Evolutionary conservation across 2,888 invertebrate genomes (phyloP), one percentile per base, ranked within the genome.

Genomic region (Epistrophe grossulariae): DNA sequence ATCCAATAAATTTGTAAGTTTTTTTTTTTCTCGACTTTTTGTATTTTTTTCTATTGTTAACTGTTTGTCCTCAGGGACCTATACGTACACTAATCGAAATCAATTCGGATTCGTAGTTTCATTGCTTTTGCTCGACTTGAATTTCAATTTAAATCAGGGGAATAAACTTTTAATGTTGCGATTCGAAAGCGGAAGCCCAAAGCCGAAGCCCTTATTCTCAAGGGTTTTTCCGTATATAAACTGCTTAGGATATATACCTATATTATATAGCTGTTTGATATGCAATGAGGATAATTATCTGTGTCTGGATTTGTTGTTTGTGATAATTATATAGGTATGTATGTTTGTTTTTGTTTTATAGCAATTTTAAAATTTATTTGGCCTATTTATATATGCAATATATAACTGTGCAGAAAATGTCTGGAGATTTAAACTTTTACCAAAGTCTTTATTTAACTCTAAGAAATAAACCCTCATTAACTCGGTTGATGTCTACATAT

Each of bases 1-100:
- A 71, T 84, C 74, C 74, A 74, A 84, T 84, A 79, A 84, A 84
- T 74, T 70, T 84, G 38, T 48, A 68, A 28, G n/a, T 17, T 35
- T 52, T 35, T 43, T 38, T 38, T 28, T 17, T 9, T 6, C 6
- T 13, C 8, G 17, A 40, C n/a, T 4, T 28, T 70, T 59, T 55
- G 52, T 66, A n/a, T 13, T 52, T 68, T 43, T 60, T 68, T 43
- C 31, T 55, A 64, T 60, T 70, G 79, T 79, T 79, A 83, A 79
- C 72, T 66, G 59, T 66, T 66, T 73, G 48, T 79, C 84, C 84
- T 79, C 64, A 57, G 84, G 73, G 84, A 84, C 84, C 70, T 70
- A 84, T 79, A 57, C 74, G 70, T 84, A 71, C 79, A 84, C 79
- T 84, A 84, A 79, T 84, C 74, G 79, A 74, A 84, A 84, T 84